These are phyloP conservation scores for Penelope pileata DNA, from an alignment of 2,113 vertebrate genomes.

Conservation along the genomic window DNA sequence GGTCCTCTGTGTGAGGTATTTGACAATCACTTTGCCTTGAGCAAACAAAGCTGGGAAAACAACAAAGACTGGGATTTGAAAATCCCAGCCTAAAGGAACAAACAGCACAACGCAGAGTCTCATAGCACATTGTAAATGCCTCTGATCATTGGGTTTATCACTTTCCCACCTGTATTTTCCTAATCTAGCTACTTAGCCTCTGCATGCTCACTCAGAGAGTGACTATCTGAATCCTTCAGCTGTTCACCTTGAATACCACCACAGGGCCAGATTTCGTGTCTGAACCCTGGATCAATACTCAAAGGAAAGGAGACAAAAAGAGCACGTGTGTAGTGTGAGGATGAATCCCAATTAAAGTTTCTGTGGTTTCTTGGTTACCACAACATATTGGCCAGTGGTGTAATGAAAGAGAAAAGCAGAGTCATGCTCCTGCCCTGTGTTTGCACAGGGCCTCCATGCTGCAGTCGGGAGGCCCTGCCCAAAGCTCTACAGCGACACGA, in stretches of 20 bases:
- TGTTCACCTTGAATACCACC: constrained; percentile 50
- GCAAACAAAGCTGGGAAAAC: constrained; percentile 70
- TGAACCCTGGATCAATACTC: constrained; percentile 13
- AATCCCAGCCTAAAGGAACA: constrained; percentile 58
- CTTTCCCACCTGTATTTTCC: constrained; percentile 40
- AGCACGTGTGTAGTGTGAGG: fast-evolving
- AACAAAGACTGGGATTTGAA: constrained; percentile 40
- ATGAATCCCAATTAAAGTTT: background rate
- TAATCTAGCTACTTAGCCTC: constrained; percentile 56
- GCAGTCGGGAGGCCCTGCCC: background rate
- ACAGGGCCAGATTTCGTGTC: background rate
- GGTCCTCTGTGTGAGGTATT: constrained; percentile 4
- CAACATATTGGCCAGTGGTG: background rate
- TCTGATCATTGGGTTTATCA: constrained; percentile 33
- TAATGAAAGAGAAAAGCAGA: background rate
- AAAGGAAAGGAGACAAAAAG: background rate
- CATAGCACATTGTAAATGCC: constrained; percentile 43
- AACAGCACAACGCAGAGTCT: constrained; percentile 45
- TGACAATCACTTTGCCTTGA: constrained; percentile 27
- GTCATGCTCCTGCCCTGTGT: background rate
- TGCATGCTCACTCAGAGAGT: constrained; percentile 2
- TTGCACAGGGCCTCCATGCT: background rate
- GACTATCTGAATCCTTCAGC: constrained; percentile 59
- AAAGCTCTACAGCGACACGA: background rate
- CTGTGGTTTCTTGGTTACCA: background rate